phyloP scores from a whole-genome alignment of 1,140 invertebrate species.

The Hermatobates lingyangjiaoensis region DNA sequence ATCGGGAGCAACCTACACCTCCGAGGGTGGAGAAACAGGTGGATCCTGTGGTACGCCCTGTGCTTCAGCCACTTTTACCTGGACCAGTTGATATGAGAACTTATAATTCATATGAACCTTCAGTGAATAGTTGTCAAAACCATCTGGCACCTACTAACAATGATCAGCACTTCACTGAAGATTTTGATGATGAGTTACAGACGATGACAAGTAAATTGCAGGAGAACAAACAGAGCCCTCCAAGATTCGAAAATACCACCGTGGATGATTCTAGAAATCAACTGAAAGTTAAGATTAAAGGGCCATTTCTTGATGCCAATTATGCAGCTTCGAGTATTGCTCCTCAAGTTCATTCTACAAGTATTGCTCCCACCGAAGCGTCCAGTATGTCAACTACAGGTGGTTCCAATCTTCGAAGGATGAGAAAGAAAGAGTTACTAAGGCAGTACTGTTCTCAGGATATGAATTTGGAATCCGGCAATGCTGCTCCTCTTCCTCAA shows the following conservation, averaged over 20 bases:
- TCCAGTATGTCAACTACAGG: slow-evolving; percentile 26
- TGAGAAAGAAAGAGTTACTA: slow-evolving; percentile 75
- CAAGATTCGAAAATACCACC: slow-evolving; percentile 24
- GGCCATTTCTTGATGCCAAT: slow-evolving; percentile 60
- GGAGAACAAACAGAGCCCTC: slow-evolving; percentile 23
- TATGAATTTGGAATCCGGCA: slow-evolving; percentile 59
- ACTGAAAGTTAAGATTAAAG: slow-evolving; percentile 77
- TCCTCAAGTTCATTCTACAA: slow-evolving; percentile 25
- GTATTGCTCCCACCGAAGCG: slow-evolving; percentile 17
- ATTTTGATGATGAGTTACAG: slow-evolving; percentile 49
- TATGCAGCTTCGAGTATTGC: slow-evolving; percentile 36
- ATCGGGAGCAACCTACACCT: slow-evolving; percentile 16
- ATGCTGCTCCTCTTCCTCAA: slow-evolving; percentile 23
- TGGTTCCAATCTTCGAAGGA: slow-evolving; percentile 55
- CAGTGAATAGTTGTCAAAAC: slow-evolving; percentile 31
- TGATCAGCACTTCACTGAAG: slow-evolving; percentile 48
- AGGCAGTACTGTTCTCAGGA: slow-evolving; percentile 70
- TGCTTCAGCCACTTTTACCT: slow-evolving; percentile 49
- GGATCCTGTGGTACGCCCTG: slow-evolving; percentile 21
- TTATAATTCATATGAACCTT: slow-evolving; percentile 34
- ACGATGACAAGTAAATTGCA: slow-evolving; percentile 31
- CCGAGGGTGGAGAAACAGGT: slow-evolving; percentile 12
- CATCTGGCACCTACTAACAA: slow-evolving; percentile 45
- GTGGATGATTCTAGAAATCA: slow-evolving; percentile 59
- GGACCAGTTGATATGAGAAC: slow-evolving; percentile 75